These are phyloP conservation scores for Philantomba maxwellii DNA, from an alignment of 2,113 vertebrate genomes.

Conservation along the genomic window DNA sequence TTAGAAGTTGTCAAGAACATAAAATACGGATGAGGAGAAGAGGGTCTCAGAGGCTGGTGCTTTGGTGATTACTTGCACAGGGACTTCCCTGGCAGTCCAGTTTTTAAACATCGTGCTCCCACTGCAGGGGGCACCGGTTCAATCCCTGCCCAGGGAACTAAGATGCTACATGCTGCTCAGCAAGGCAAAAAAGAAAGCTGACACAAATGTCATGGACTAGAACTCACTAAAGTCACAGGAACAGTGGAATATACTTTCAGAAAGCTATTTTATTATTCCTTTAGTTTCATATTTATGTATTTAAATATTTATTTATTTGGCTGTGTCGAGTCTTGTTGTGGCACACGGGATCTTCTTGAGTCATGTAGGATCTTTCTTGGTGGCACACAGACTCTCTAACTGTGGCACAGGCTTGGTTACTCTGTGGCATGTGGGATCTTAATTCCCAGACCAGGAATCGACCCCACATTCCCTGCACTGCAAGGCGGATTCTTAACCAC, in stretches of 20 bases:
- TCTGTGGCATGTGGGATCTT: not conserved
- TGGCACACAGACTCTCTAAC: not conserved
- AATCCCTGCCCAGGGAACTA: not conserved
- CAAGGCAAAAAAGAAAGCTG: not conserved
- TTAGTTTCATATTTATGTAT: not conserved
- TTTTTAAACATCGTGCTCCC: not conserved
- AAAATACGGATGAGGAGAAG: not conserved
- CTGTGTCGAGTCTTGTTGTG: not conserved
- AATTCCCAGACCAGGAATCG: not conserved
- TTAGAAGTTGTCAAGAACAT: not conserved
- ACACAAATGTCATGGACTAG: not conserved
- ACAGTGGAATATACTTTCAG: not conserved
- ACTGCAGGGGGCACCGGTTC: not conserved
- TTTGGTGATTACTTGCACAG: not conserved
- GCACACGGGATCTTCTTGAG: not conserved
- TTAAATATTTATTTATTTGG: not conserved
- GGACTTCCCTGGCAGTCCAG: not conserved
- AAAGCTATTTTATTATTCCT: not conserved
- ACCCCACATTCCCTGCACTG: not conserved
- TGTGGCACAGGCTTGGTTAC: not conserved
- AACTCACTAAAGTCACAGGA: not conserved
- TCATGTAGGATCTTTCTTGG: not conserved
- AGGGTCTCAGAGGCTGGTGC: not conserved
- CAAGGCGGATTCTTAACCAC: not conserved
- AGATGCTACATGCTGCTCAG: not conserved